A percentile compares a stretch with the other conserved stretches of the same genome.
phyloP scores from a whole-genome alignment of 2,888 invertebrate genomes.

The Eristalinus aeneus region DNA sequence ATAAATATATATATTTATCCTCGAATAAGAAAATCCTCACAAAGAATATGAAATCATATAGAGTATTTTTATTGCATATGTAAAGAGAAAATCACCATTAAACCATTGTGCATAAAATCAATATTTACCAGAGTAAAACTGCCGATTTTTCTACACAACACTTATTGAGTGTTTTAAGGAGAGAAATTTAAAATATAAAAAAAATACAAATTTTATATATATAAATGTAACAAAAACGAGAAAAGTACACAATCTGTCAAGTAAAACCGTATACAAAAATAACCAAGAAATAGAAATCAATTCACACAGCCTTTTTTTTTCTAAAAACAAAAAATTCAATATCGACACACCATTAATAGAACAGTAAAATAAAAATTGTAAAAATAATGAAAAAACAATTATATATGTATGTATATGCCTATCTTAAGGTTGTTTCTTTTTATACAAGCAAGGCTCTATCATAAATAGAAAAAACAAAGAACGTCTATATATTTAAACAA shows the following conservation, averaged over 20 bases:
- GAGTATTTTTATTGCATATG: conserved; percentile 57
- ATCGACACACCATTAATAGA: conserved; percentile 12
- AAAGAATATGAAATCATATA: conserved; percentile 23
- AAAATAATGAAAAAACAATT: conserved; percentile 5
- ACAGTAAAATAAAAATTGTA: background rate
- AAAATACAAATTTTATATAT: conserved; percentile 67
- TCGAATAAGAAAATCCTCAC: conserved; percentile 44
- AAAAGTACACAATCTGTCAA: conserved; percentile 61
- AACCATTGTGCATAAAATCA: conserved; percentile 57
- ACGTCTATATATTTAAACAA: conserved; percentile 16
- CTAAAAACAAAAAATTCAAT: conserved; percentile 15
- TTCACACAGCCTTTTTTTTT: conserved; percentile 61
- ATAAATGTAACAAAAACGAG: conserved; percentile 17
- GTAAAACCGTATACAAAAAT: conserved; percentile 4
- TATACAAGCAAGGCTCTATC: conserved; percentile 50
- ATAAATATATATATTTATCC: conserved; percentile 64
- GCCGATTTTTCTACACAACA: conserved; percentile 63
- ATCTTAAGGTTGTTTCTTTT: conserved; percentile 58
- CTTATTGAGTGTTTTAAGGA: conserved; percentile 47
- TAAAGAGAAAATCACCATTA: conserved; percentile 45
- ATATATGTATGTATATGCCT: conserved; percentile 24
- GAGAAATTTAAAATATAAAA: conserved; percentile 21
- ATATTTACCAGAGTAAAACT: conserved; percentile 70
- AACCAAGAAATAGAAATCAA: conserved; percentile 37
- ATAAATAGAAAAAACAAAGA: conserved; percentile 19